A percentile compares a stretch with the other conserved stretches of the same genome.
Evolutionary conservation across 2,797 vertebrate species (phyloP).

Genomic region (Heteromormyrus szaboi): DNA sequence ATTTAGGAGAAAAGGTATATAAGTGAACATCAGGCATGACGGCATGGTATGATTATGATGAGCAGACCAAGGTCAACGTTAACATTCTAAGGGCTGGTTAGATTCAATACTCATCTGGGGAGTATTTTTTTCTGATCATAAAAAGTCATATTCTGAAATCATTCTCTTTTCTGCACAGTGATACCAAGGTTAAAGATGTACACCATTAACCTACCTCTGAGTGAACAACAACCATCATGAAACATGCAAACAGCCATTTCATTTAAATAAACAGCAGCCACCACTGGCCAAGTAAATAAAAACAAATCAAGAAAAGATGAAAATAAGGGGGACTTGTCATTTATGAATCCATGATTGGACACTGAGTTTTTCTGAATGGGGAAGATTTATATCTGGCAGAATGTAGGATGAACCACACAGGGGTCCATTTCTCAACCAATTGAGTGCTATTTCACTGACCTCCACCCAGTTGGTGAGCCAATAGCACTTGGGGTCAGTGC

Average conservation of each 20-base stretch:
- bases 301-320: background rate
- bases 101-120: background rate
- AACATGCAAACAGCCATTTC: background rate
- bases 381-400: background rate
- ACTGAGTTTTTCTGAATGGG: background rate
- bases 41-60: background rate
- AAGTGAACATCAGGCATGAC: background rate
- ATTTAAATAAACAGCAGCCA: background rate
- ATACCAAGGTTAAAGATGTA: background rate
- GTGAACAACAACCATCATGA: background rate
- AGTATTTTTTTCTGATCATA: background rate
- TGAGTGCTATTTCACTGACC: constrained; percentile 56
- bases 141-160: background rate
- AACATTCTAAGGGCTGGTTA: background rate
- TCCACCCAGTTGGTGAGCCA: constrained; percentile 99
- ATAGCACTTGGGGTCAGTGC: constrained; percentile 96
- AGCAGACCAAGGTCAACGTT: background rate
- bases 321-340: background rate
- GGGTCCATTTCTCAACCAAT: background rate
- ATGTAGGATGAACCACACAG: background rate
- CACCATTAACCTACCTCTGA: background rate
- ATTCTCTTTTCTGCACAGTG: background rate
- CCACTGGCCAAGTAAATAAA: background rate
- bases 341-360: background rate
- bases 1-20: background rate